Base-by-base conservation (phyloP, 37 sponge, comb jelly and placozoan genomes). In the Geodia barretti region DNA sequence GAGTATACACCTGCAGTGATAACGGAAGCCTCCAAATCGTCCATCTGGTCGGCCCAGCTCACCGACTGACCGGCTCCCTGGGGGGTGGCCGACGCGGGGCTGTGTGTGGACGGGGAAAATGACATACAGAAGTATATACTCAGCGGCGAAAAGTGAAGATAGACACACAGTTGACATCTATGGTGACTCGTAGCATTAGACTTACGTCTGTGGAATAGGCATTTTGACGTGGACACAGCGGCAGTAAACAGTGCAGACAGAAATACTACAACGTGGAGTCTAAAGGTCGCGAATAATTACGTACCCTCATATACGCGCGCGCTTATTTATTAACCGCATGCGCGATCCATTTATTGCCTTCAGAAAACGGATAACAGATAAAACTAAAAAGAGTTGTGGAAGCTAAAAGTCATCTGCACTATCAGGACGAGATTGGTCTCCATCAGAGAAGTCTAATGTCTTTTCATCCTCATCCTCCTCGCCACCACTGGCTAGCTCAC, bases 11-110 rank as follows among this genome's bases (percentile, higher is more conserved):
- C 86, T 70, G 90, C 65, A n/a, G 81, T 90, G 35, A 90, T 76
- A 40, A 75, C 79, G 3, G 68, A 69, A 59, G 77, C 82, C 28
- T 90, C 90, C 41, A 83, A 69, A 28, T 90, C 86, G 26, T 90
- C 90, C 90, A 90, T 90, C 7, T 70, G 85, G 26, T 84, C 90
- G 33, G 90, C 90, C 90, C 90, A 90, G 77, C 90, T 90, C 24
- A 76, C 3, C 28, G 65, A 39, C 11, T 62, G 66, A 37, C 23
- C 67, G n/a, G n/a, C n/a, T n/a, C n/a, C n/a, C 35, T 83, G 11
- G 14, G 54, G 54, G 54, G 54, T 47, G 11, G 54, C 72, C 72
- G 30, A 11, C 7, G 20, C 65, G 25, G 29, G 29, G 3, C 33
- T 71, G 70, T n/a, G 1, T 1, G 41, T n/a, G 41, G 26, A 32